A percentile compares a stretch with the other conserved stretches of the same genome.
Evolutionary conservation across 1,140 invertebrate species (phyloP).

Genomic region (Anoplophora glabripennis): DNA sequence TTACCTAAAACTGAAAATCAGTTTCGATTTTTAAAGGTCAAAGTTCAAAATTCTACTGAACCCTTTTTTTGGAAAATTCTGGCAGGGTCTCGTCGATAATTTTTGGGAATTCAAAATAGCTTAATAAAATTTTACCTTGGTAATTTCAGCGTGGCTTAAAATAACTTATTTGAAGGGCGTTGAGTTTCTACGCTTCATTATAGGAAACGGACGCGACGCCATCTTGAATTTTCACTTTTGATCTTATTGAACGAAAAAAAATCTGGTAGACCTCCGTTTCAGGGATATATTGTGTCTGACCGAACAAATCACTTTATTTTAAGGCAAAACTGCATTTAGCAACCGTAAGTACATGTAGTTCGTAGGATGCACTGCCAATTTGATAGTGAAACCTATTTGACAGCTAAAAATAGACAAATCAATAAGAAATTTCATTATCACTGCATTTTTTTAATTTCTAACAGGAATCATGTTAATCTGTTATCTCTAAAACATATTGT

Average conservation of each 20-base stretch:
- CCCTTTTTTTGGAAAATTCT: too few relatives aligned
- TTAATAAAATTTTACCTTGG: constrained; percentile 31
- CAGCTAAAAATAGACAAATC: constrained; percentile 42
- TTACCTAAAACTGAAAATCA: constrained; percentile 1
- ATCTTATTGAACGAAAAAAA: constrained; percentile 42
- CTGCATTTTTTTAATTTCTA: constrained; percentile 28
- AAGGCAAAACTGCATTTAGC: constrained; percentile 7
- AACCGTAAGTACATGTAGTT: constrained; percentile 7
- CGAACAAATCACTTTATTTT: constrained; percentile 9
- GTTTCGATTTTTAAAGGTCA: constrained; percentile 37
- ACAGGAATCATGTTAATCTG: background rate
- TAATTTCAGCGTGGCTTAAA: constrained; percentile 23
- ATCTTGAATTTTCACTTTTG: constrained; percentile 51
- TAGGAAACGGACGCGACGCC: constrained; percentile 40
- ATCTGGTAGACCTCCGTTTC: background rate
- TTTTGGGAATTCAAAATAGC: constrained; percentile 1
- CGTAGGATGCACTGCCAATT: constrained; percentile 17
- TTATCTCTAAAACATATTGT: background rate
- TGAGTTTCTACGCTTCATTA: constrained; percentile 26
- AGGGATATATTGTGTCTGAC: background rate
- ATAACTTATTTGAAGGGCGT: constrained; percentile 32
- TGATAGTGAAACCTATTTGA: constrained; percentile 35
- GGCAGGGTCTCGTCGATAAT: background rate
- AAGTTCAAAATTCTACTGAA: constrained; percentile 33
- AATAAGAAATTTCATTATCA: constrained; percentile 40